Evolutionary conservation across 2,888 invertebrate genomes (phyloP), one percentile per base, ranked within the genome.

Genomic region (Ormyrus rosae): DNA sequence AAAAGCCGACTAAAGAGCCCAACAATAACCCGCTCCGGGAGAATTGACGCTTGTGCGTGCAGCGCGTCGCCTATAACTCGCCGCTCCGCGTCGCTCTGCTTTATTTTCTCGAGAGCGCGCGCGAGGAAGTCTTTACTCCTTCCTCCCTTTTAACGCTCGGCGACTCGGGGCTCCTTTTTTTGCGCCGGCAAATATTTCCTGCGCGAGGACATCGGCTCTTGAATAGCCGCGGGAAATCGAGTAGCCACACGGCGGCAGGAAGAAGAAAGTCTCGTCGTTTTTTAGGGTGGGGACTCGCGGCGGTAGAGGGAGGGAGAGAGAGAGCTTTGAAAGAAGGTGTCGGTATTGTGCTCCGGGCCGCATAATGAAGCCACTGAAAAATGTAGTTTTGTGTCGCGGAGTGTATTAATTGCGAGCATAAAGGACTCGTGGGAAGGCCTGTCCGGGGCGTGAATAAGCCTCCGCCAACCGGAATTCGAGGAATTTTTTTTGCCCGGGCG

Each of bases 171-270:
- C 50, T 56, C 51, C 46, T 58, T 71, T 58, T 46, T 58, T 13
- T 11, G 10, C 56, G 46, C 67, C 46, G 53, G 72, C 50, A 68
- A 79, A 79, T 68, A 79, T 73, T 73, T 79, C 73, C 73, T 78
- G 68, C 53, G 65, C 45, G 46, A 45, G 46, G 8, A 19, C 58
- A 53, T 10, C 45, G 64, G 68, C 64, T 7, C 53, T 10, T 8
- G 7, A 34, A 34, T 34, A 34, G 58, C 61, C 13, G 56, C 60
- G 69, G 68, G 63, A 73, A 79, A 69, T 68, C 78, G 69, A 63
- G 73, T 69, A 64, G 70, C 64, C 50, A n/a, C 34, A 34, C 34
- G 34, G 34, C 34, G 34, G 34, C 34, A 34, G 34, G 34, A 34
- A 34, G 34, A 34, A 34, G 34, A 34, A 34, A 34, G 34, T 34